Evolutionary conservation across 1,140 invertebrate genomes (phyloP).

Genomic region (Thalassaphorura encarpata): DNA sequence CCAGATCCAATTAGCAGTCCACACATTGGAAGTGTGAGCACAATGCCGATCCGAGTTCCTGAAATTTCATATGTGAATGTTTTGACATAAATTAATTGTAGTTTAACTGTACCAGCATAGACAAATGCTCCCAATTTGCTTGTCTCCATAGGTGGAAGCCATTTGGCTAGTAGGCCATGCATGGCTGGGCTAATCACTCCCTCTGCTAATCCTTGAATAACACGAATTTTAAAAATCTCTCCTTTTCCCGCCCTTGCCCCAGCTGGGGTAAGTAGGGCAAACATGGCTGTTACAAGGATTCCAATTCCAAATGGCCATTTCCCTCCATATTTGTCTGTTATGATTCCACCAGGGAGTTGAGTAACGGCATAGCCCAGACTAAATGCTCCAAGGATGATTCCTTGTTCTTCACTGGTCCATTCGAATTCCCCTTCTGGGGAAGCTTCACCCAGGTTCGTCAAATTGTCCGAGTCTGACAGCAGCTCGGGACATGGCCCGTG

Average conservation of each 20-base stretch:
- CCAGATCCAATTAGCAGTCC: conserved; percentile 55
- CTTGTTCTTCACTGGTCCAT: conserved; percentile 65
- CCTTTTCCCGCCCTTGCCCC: conserved; percentile 50
- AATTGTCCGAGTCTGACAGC: no score
- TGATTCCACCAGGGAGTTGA: conserved; percentile 55
- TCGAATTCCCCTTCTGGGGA: conserved; percentile 65
- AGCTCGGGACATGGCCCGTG: no score
- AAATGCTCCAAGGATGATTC: conserved; percentile 55
- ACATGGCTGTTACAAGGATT: conserved; percentile 60
- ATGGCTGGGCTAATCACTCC: conserved; percentile 34
- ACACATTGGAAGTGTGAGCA: conserved; percentile 60
- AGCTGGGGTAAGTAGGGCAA: conserved; percentile 57
- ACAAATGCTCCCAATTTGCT: conserved; percentile 5
- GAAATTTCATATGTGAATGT: conserved; percentile 8
- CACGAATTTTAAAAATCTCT: conserved; percentile 50
- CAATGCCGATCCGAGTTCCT: conserved; percentile 56
- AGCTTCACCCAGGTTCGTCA: no score
- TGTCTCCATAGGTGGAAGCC: conserved; percentile 36
- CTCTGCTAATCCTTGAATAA: conserved; percentile 68
- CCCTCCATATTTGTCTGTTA: conserved; percentile 71
- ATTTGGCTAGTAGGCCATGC: conserved; percentile 29
- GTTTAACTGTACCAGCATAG: conserved; percentile 37
- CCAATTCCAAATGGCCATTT: conserved; percentile 44
- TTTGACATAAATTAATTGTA: no score
- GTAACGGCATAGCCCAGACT: conserved; percentile 43